A percentile compares a stretch with the other conserved stretches of the same genome.
These are phyloP conservation scores for Tricholaema leucomelas DNA, from an alignment of 2,113 vertebrate genomes.

Conservation along the genomic window DNA sequence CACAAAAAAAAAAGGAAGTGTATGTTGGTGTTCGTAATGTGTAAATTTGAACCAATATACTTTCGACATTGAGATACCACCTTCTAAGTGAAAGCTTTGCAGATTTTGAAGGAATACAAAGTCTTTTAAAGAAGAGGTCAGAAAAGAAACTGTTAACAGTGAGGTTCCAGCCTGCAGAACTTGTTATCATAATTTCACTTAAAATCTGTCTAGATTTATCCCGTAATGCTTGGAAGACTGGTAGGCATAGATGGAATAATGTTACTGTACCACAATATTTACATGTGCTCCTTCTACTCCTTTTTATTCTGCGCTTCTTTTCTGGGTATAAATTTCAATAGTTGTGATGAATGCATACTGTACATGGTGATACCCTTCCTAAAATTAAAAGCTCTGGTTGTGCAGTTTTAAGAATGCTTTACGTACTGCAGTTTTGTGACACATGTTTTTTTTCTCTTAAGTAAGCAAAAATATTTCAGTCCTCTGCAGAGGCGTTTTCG, in stretches of 20 bases:
- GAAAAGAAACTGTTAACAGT: slow-evolving; percentile 42
- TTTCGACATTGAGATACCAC: not conserved
- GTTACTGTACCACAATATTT: not conserved
- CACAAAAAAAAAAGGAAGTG: not conserved
- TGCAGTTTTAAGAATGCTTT: not conserved
- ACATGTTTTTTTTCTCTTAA: not conserved
- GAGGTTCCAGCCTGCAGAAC: not conserved
- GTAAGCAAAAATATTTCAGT: slow-evolving; percentile 37
- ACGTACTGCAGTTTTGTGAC: not conserved
- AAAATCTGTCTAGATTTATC: not conserved
- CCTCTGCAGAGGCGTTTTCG: slow-evolving; percentile 9
- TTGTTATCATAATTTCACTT: not conserved
- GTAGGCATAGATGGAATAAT: not conserved
- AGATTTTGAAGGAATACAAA: slow-evolving; percentile 36
- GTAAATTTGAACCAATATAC: slow-evolving; percentile 6
- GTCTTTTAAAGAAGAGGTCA: slow-evolving; percentile 1
- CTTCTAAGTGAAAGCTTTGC: slow-evolving; percentile 31
- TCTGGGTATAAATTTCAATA: not conserved
- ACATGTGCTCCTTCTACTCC: not conserved
- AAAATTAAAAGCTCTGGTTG: not conserved
- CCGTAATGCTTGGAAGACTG: not conserved
- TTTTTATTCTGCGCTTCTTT: not conserved
- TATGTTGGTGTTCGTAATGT: slow-evolving; percentile 42
- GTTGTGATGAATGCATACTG: not conserved
- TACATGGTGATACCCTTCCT: not conserved